Evolutionary conservation across 1,140 invertebrate species (phyloP).

Genomic region (Manduca sexta): DNA sequence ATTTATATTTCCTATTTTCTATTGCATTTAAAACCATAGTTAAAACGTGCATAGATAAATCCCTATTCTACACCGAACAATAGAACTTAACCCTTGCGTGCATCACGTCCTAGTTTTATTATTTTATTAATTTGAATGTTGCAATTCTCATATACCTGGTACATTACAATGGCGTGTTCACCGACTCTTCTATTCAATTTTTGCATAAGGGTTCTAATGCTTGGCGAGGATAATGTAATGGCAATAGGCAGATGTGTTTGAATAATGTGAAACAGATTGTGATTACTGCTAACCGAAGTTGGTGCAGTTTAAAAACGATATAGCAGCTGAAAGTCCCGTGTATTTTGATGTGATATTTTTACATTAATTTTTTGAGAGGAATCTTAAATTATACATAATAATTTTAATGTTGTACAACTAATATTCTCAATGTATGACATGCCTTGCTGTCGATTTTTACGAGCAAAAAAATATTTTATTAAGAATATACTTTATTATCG

Average conservation of each 20-base stretch:
- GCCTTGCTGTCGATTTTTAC: too few relatives aligned
- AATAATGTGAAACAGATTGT: background rate
- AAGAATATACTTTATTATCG: too few relatives aligned
- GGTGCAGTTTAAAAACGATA: background rate
- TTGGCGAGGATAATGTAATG: slow-evolving; percentile 30
- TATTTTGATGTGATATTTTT: too few relatives aligned
- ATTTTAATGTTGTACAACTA: too few relatives aligned
- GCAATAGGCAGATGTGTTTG: slow-evolving; percentile 44
- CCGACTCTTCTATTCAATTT: slow-evolving; percentile 43
- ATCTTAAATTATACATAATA: too few relatives aligned
- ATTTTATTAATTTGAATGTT: slow-evolving; percentile 71
- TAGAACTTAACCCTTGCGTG: slow-evolving; percentile 49
- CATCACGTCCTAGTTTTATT: slow-evolving; percentile 53
- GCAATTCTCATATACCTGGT: slow-evolving; percentile 67
- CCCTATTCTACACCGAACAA: slow-evolving; percentile 27
- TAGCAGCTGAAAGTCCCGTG: too few relatives aligned
- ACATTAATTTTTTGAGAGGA: too few relatives aligned
- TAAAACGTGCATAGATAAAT: slow-evolving; percentile 4
- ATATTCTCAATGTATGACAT: too few relatives aligned
- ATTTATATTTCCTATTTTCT: background rate
- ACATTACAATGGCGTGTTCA: slow-evolving; percentile 49
- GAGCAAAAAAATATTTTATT: too few relatives aligned
- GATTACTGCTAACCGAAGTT: background rate
- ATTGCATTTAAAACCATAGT: background rate
- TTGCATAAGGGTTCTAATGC: slow-evolving; percentile 62